Evolutionary conservation across 2,888 invertebrate species (phyloP).

Genomic region (Sceliomorpha sp.): DNA sequence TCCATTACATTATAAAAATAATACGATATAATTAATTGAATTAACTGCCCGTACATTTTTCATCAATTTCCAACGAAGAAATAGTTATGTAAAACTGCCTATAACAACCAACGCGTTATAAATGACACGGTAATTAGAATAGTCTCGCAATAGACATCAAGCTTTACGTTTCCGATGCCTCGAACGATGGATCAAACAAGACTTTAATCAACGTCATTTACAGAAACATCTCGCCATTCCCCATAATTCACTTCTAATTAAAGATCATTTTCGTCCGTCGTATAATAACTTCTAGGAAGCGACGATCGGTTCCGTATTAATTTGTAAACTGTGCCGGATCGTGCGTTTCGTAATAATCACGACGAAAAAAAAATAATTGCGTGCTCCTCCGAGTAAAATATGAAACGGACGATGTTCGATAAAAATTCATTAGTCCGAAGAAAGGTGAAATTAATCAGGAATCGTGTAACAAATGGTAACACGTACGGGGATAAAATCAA

Average conservation of each 20-base stretch:
- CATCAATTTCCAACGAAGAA: too few species aligned
- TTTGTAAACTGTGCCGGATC: conserved; percentile 19
- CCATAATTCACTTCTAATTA: neutral
- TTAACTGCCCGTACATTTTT: too few species aligned
- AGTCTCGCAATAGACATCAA: too few species aligned
- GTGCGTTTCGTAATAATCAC: conserved; percentile 40
- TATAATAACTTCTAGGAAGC: conserved; percentile 23
- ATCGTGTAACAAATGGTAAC: conserved; percentile 41
- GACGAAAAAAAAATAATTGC: conserved; percentile 27
- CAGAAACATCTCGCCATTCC: too few species aligned
- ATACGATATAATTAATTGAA: too few species aligned
- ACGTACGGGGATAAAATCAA: conserved; percentile 32
- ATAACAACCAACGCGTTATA: too few species aligned
- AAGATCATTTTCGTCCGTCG: conserved; percentile 3
- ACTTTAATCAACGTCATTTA: neutral
- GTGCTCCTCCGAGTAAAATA: conserved; percentile 21
- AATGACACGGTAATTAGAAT: too few species aligned
- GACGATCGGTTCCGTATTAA: conserved; percentile 29
- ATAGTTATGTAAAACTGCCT: too few species aligned
- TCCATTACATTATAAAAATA: too few species aligned
- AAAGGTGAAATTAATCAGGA: conserved; percentile 45
- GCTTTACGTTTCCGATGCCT: too few species aligned
- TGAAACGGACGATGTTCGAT: conserved; percentile 26
- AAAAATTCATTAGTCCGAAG: conserved; percentile 41
- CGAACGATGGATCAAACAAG: too few species aligned